Evolutionary conservation across 2,888 invertebrate genomes (phyloP), one percentile per base, ranked within the genome.

Genomic region (Aphidius colemani): DNA sequence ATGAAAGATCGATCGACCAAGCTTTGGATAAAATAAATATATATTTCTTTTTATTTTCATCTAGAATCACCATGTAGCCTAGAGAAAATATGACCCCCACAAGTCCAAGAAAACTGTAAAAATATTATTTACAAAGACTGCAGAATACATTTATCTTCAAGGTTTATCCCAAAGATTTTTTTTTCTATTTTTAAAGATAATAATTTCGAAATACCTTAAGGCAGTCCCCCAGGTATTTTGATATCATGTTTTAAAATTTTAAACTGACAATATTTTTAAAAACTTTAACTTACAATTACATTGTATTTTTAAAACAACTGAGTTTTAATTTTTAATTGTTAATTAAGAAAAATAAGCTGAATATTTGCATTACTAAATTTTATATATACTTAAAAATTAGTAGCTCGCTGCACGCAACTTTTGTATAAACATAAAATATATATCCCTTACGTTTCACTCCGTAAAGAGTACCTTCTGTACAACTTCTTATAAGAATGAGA

Each of bases 371-470:
- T 44, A 43, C 11, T 18, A 30, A 30, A 30, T 30, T 30, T 30
- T 30, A 30, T 30, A 39, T 55, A 10, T 11, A 55, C 9, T 55
- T 55, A 39, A 50, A 49, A 30, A 30, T 30, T 30, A 5, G 30
- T 30, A 30, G 30, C 30, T 30, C 0, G 30, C 5, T 30, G 30
- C 30, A 30, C 30, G 30, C 30, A 30, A 30, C 5, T 0, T 30
- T 30, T 30, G 30, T 30, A 30, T 30, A 30, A 30, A 30, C 30
- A 30, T 30, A 30, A 30, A 30, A 30, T 30, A 30, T 30, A 30
- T 30, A 5, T 30, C 30, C 30, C 30, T 30, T 30, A 30, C 30
- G 30, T 61, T 55, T 66, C 67, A 64, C 66, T 57, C 57, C 5
- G 30, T 5, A 30, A 30, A 30, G 13, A 18, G 30, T 30, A 30